Evolutionary conservation across 2,888 invertebrate species (phyloP).

Genomic region (Tachina grossa): DNA sequence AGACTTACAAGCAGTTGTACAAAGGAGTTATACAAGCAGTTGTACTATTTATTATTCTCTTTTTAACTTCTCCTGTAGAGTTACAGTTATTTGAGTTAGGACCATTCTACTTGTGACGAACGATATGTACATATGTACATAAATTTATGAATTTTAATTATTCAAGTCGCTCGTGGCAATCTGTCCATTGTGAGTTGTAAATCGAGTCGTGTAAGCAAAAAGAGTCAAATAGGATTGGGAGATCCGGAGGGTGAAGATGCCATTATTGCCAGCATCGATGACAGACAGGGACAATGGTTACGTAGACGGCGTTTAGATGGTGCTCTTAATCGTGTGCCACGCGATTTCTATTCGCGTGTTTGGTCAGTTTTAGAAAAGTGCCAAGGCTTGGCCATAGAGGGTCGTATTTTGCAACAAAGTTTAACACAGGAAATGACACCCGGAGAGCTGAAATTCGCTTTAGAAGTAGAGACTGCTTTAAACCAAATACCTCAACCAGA

Average conservation of each 20-base stretch:
- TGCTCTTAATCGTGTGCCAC: slow-evolving; percentile 97
- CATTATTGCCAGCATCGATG: slow-evolving; percentile 83
- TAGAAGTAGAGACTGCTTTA: slow-evolving; percentile 97
- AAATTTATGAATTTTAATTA: not conserved
- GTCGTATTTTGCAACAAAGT: slow-evolving; percentile 93
- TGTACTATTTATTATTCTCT: too few relatives aligned
- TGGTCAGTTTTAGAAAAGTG: slow-evolving; percentile 97
- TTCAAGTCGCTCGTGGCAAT: slow-evolving; percentile 90
- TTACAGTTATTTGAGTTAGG: too few relatives aligned
- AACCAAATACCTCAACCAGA: slow-evolving; percentile 99
- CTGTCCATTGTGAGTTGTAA: slow-evolving; percentile 94
- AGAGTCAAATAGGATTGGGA: slow-evolving; percentile 84
- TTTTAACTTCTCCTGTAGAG: too few relatives aligned
- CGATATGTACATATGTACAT: not conserved
- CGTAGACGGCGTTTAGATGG: slow-evolving; percentile 96
- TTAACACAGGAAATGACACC: slow-evolving; percentile 99
- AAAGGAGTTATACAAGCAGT: too few relatives aligned
- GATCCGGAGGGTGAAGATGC: slow-evolving; percentile 83
- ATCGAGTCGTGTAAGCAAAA: slow-evolving; percentile 92
- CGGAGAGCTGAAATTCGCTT: slow-evolving; percentile 98
- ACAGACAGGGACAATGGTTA: slow-evolving; percentile 98
- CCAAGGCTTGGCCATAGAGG: slow-evolving; percentile 96
- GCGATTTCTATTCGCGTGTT: slow-evolving; percentile 97
- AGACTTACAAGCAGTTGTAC: too few relatives aligned
- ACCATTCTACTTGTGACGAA: too few relatives aligned